Percentiles rank a stretch among this genome's conserved stretches.
Evolutionary conservation across 2,113 vertebrate species (phyloP).

Genomic region (Hippocampus comes): DNA sequence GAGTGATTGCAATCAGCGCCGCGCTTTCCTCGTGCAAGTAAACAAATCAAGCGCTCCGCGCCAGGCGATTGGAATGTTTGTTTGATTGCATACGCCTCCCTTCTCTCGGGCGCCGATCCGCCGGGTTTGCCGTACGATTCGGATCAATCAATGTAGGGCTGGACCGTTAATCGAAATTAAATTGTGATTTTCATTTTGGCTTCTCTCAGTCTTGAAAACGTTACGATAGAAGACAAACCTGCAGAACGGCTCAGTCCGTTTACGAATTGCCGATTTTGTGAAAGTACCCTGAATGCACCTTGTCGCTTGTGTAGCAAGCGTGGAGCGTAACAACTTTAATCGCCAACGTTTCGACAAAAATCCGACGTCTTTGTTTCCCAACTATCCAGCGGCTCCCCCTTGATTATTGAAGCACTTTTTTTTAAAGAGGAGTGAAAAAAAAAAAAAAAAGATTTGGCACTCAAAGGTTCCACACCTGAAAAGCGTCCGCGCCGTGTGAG

Average conservation of each 20-base stretch:
- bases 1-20: constrained; percentile 69
- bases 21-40: constrained; percentile 42
- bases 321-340: constrained; percentile 22
- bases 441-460: constrained; percentile 39
- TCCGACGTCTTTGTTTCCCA: constrained; percentile 25
- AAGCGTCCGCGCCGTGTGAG: constrained; percentile 36
- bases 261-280: too few species aligned
- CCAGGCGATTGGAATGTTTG: constrained; percentile 53
- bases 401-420: background rate
- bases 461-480: constrained; percentile 63
- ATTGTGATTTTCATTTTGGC: too few species aligned
- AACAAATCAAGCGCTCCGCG: constrained; percentile 61
- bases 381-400: constrained; percentile 29
- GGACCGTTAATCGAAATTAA: too few species aligned
- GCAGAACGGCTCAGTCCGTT: too few species aligned
- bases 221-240: too few species aligned
- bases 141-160: constrained; percentile 8
- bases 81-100: constrained; percentile 50
- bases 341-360: constrained; percentile 40
- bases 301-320: too few species aligned
- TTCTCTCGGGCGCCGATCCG: constrained; percentile 31
- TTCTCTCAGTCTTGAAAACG: too few species aligned
- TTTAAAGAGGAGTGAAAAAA: background rate
- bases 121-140: constrained; percentile 12
- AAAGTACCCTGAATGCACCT: too few species aligned